phyloP scores from a whole-genome alignment of 23 tunicate genomes.

The Trididemnum miniatum region DNA sequence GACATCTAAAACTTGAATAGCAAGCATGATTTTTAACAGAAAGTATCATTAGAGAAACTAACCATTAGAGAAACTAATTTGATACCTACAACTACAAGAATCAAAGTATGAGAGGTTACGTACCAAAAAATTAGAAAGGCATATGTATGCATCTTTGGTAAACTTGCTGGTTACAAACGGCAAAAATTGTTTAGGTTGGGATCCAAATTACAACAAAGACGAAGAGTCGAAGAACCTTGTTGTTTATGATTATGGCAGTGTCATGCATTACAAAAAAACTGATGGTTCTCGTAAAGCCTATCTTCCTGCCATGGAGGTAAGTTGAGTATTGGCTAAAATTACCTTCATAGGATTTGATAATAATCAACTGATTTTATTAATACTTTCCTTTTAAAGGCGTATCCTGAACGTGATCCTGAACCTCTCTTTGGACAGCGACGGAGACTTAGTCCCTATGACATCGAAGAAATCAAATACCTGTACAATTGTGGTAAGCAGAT shows the following conservation, averaged over 20 bases:
- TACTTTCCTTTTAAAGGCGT: slow-evolving; percentile 19
- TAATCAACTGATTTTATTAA: no score
- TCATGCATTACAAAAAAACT: slow-evolving; percentile 89
- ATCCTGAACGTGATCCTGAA: slow-evolving; percentile 71
- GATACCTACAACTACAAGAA: no score
- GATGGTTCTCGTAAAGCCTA: slow-evolving; percentile 77
- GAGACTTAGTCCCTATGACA: slow-evolving; percentile 92
- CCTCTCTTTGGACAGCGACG: slow-evolving; percentile 85
- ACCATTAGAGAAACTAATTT: no score
- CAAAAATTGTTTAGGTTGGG: not conserved
- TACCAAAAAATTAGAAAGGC: no score
- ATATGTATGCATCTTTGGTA: no score
- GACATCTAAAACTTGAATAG: no score
- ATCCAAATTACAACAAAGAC: slow-evolving; percentile 56
- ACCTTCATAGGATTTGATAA: no score
- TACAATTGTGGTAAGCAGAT: slow-evolving; percentile 87
- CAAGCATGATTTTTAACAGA: no score
- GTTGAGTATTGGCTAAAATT: no score
- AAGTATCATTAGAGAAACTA: no score
- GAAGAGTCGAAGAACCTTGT: slow-evolving; percentile 74
- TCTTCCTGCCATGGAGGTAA: slow-evolving; percentile 92
- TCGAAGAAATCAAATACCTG: slow-evolving; percentile 90
- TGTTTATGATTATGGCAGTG: slow-evolving; percentile 97
- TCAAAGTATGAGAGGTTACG: no score
- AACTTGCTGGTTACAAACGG: no score